These are phyloP conservation scores for Trachemys scripta DNA, from an alignment of 2,113 vertebrate species.

Conservation along the genomic window DNA sequence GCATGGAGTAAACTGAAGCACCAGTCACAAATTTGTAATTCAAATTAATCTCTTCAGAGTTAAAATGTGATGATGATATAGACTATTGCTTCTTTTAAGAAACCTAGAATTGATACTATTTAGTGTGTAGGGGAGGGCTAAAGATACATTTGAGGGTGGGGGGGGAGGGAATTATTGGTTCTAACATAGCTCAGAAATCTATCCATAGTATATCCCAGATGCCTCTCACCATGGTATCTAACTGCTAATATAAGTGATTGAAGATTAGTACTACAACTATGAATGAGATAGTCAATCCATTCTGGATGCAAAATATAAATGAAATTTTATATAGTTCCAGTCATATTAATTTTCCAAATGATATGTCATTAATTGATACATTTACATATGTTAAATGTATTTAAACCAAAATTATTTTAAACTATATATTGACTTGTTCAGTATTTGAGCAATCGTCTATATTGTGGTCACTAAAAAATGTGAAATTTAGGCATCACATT, in stretches of 20 bases:
- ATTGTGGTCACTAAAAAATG: background rate
- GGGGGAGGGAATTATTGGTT: background rate
- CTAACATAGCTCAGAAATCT: background rate
- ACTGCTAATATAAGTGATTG: background rate
- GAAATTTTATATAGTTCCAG: background rate
- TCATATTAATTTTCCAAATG: background rate
- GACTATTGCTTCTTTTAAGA: background rate
- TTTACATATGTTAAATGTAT: background rate
- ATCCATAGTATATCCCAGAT: background rate
- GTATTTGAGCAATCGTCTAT: background rate
- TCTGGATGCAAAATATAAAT: background rate
- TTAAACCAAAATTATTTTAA: background rate
- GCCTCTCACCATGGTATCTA: background rate
- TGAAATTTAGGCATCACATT: background rate
- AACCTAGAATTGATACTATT: background rate
- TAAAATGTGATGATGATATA: background rate
- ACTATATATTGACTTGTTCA: background rate
- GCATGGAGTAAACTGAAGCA: constrained; percentile 62
- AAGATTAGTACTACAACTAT: background rate
- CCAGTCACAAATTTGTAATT: constrained; percentile 54
- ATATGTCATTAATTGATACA: background rate
- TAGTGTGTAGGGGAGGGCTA: background rate
- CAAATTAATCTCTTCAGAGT: constrained; percentile 42
- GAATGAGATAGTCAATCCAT: background rate
- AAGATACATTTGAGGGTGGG: background rate